Evolutionary conservation across 2,888 invertebrate species (phyloP).

Genomic region (Eledona agricola): DNA sequence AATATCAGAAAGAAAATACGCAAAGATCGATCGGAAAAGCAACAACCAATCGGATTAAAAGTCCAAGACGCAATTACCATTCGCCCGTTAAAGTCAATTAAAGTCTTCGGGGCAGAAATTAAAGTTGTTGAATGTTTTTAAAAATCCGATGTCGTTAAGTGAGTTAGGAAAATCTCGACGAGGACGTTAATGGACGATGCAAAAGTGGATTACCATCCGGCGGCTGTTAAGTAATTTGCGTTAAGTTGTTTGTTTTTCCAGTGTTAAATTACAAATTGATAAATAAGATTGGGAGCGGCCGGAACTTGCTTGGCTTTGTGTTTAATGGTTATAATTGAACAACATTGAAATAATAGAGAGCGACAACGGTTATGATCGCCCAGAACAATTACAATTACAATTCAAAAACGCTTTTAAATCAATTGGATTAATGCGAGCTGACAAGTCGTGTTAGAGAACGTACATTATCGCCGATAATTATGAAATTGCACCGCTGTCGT

Average conservation of each 20-base stretch:
- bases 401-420: constrained; percentile 21
- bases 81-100: too few species aligned
- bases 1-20: too few species aligned
- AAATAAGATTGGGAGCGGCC: too few species aligned
- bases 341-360: constrained; percentile 29
- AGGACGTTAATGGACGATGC: constrained; percentile 17
- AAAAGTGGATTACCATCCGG: constrained; percentile 8
- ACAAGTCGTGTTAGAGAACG: too few species aligned
- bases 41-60: constrained; percentile 6
- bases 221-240: constrained; percentile 9
- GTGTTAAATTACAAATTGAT: constrained; percentile 9
- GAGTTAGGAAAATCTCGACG: too few species aligned
- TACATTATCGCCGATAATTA: too few species aligned
- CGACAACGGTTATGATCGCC: constrained; percentile 25
- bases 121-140: too few species aligned
- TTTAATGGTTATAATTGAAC: constrained; percentile 25
- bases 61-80: constrained; percentile 13
- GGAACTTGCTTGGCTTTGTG: too few species aligned
- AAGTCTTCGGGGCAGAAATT: too few species aligned
- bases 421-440: constrained; percentile 16
- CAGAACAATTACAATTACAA: constrained; percentile 23
- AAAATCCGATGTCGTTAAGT: too few species aligned
- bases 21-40: constrained; percentile 17
- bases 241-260: constrained; percentile 7
- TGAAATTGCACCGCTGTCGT: too few species aligned